These are phyloP conservation scores for Tetragnatha montana DNA, from an alignment of 2,888 invertebrate genomes.

Conservation along the genomic window DNA sequence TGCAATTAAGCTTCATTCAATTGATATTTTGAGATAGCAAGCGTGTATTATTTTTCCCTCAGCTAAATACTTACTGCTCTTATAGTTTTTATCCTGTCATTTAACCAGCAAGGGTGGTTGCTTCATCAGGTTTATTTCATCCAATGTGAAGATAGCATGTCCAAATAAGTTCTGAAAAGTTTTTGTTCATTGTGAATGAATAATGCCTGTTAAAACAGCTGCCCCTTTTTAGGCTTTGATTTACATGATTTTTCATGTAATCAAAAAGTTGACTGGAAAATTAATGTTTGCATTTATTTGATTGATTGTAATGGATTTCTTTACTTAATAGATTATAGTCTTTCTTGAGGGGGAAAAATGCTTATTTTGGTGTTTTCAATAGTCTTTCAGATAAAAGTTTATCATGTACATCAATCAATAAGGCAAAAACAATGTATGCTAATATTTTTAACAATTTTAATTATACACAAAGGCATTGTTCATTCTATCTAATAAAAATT, in stretches of 20 bases:
- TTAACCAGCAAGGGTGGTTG: background rate
- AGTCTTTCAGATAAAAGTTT: background rate
- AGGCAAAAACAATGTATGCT: background rate
- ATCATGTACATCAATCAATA: background rate
- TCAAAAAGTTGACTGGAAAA: too few species aligned
- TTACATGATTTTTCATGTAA: too few species aligned
- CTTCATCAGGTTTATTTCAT: background rate
- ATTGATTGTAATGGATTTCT: background rate
- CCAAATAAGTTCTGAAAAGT: background rate
- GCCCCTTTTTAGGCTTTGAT: too few species aligned
- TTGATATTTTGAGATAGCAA: constrained; percentile 12
- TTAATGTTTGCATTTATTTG: background rate
- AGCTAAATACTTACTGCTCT: background rate
- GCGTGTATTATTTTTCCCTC: background rate
- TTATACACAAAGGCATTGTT: background rate
- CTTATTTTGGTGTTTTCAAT: background rate
- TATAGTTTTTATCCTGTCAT: background rate
- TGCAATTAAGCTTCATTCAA: constrained; percentile 7
- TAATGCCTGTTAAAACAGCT: background rate
- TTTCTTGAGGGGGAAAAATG: background rate
- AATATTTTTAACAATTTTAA: too few species aligned
- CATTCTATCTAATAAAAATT: background rate
- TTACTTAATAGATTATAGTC: background rate
- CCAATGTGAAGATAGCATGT: background rate
- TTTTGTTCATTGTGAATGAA: background rate